Percentiles rank a stretch among this genome's conserved stretches.
Conservation (phyloP, 2,113 vertebrate genomes). For the Antennarius striatus region DNA sequence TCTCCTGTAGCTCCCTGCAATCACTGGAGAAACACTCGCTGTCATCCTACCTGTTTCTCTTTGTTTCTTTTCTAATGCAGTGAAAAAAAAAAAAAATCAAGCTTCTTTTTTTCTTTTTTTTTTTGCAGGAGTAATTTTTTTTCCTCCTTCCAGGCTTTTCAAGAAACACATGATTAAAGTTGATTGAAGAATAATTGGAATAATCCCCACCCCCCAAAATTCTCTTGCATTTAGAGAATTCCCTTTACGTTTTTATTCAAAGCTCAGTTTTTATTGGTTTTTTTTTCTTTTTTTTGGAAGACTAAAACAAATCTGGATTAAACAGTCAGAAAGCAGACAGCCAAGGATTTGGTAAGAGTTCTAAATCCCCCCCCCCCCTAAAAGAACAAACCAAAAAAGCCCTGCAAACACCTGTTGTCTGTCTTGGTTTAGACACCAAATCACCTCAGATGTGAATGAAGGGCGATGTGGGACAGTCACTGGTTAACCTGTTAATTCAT, state of each 20-base stretch:
- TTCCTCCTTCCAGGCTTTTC: neutral
- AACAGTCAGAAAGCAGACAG: conserved; percentile 21
- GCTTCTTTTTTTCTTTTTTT: neutral
- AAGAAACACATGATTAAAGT: conserved; percentile 5
- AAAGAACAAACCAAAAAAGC: no score
- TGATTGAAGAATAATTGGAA: conserved; percentile 40
- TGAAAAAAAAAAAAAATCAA: conserved; percentile 21
- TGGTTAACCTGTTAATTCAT: no score
- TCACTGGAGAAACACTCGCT: conserved; percentile 56
- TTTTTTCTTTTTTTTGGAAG: neutral
- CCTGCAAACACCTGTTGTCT: conserved; percentile 40
- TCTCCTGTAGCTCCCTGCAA: conserved; percentile 69
- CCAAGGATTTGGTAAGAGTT: conserved; percentile 31
- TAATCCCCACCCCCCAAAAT: neutral
- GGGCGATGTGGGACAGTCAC: neutral
- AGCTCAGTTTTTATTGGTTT: neutral
- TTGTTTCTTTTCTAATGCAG: conserved; percentile 33
- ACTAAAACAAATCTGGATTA: conserved; percentile 17
- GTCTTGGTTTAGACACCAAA: conserved; percentile 44
- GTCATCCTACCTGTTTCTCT: conserved; percentile 26
- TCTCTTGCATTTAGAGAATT: conserved; percentile 7
- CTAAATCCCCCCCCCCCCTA: conserved; percentile 12
- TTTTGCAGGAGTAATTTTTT: no score
- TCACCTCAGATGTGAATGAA: conserved; percentile 32
- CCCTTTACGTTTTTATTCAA: no score